phyloP scores from a whole-genome alignment of 2,888 invertebrate species.

The Danaus chrysippus region DNA sequence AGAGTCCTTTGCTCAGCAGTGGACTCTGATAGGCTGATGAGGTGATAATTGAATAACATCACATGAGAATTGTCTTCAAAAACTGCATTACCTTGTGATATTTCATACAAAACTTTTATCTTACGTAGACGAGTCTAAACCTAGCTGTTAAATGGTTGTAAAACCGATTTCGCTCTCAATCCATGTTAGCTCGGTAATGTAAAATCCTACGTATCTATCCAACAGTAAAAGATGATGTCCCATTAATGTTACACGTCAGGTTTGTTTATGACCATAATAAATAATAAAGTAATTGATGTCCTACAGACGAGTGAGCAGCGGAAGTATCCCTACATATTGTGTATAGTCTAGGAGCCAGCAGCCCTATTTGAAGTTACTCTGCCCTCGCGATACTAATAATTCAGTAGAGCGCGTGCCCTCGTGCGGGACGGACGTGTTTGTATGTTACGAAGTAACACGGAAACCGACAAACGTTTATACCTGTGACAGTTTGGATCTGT shows the following conservation, averaged over 20 bases:
- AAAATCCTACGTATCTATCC: slow-evolving; percentile 1
- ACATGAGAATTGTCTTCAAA: slow-evolving; percentile 51
- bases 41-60: too few relatives aligned
- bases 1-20: too few relatives aligned
- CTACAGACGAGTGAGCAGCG: background rate
- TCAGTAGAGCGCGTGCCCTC: slow-evolving; percentile 70
- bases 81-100: slow-evolving; percentile 33
- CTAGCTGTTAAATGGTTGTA: slow-evolving; percentile 31
- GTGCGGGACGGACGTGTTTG: slow-evolving; percentile 48
- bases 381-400: slow-evolving; percentile 59
- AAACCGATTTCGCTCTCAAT: slow-evolving; percentile 72
- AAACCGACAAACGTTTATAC: slow-evolving; percentile 12
- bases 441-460: slow-evolving; percentile 19
- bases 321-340: slow-evolving; percentile 14
- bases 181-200: slow-evolving; percentile 12
- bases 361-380: slow-evolving; percentile 44
- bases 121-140: slow-evolving; percentile 44
- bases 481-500: slow-evolving; percentile 33
- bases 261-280: background rate
- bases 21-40: too few relatives aligned
- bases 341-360: slow-evolving; percentile 14
- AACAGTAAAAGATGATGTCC: background rate
- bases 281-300: background rate
- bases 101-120: slow-evolving; percentile 28
- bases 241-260: background rate